These are phyloP conservation scores for Anhinga rufa DNA, from an alignment of 2,113 vertebrate genomes.

Conservation along the genomic window DNA sequence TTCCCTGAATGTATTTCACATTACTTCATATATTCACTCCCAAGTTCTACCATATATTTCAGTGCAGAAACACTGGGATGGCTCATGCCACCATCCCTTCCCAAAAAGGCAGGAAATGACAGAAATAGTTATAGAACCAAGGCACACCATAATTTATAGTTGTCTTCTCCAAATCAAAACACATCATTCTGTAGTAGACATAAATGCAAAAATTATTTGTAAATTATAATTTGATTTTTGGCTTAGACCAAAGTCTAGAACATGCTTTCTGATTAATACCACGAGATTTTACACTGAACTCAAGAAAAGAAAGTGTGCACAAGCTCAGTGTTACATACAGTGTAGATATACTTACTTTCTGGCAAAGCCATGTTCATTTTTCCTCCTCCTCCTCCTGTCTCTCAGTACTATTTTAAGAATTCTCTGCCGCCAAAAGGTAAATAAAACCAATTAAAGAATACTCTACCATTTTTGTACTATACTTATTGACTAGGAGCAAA, in stretches of 20 bases:
- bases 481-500: background rate
- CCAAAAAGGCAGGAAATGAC: background rate
- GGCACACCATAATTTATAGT: background rate
- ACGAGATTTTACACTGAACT: background rate
- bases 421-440: background rate
- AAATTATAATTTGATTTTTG: background rate
- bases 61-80: background rate
- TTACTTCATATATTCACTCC: background rate
- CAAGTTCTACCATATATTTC: background rate
- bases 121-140: background rate
- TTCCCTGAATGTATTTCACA: background rate
- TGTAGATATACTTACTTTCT: background rate
- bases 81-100: background rate
- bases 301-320: background rate
- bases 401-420: background rate
- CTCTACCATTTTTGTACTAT: background rate
- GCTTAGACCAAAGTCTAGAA: background rate
- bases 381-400: background rate
- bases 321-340: background rate
- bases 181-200: background rate
- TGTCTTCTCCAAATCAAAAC: background rate
- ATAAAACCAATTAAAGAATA: background rate
- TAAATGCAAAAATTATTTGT: background rate
- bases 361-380: background rate
- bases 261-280: background rate